Evolutionary conservation across 2,113 vertebrate species (phyloP), one percentile per base, ranked within the genome.

Genomic region (Malurus alboscapulatus): DNA sequence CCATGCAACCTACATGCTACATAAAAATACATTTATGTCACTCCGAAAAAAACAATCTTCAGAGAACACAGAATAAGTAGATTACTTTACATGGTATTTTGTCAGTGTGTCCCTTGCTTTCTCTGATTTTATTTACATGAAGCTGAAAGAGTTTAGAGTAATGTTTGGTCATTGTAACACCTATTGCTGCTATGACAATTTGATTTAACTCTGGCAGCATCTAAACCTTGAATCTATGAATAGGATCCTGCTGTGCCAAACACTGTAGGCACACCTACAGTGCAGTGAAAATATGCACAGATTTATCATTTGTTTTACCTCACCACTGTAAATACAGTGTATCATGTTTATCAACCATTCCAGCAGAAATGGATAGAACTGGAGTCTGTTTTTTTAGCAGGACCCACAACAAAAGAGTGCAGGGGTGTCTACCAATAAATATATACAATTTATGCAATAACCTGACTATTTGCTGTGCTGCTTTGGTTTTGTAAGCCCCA

Each of bases 311-410:
- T 82, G 7, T 14, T 86, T 59, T 65, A 53, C 27, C 32, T 25
- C 24, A 63, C 2, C 8, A 6, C 36, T 38, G 38, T 10, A 84
- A 85, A 82, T 18, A 48, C 7, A 84, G 8, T 0, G 0, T 24
- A 25, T 1, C 0, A 11, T 38, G 38, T 38, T 36, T 83, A 76
- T 59, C 47, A 76, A 80, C 32, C 9, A 32, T 48, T 63, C 20
- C 22, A 82, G 40, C 17, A 85, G 53, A 92, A 76, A 65, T 25
- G 8, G 40, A 25, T 75, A 67, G 30, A 91, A 54, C 10, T 21
- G 27, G 17, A 78, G 45, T 19, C 34, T 44, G 53, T 17, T 40
- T 68, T 81, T 68, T 75, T 29, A 65, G 12, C 61, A 67, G 53
- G 26, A 71, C 42, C 69, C 45, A 8, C 14, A 87, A 57, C 14